These are phyloP conservation scores for Calliopsis andreniformis DNA, from an alignment of 1,140 invertebrate genomes.

Conservation along the genomic window DNA sequence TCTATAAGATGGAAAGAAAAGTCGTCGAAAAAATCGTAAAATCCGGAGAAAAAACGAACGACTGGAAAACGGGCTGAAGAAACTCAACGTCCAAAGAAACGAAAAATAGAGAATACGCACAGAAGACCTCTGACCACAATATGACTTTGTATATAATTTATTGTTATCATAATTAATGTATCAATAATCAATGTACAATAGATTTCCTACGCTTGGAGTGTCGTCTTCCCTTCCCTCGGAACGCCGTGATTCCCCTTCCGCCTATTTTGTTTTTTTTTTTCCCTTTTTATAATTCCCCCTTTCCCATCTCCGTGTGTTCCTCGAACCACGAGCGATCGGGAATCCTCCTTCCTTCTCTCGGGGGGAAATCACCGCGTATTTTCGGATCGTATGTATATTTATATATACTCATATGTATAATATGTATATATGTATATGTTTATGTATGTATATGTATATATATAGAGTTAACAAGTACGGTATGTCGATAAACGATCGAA, in stretches of 20 bases:
- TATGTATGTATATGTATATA: conserved; percentile 40
- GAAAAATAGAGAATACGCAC: conserved; percentile 42
- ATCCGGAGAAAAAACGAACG: background rate
- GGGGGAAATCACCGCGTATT: conserved; percentile 59
- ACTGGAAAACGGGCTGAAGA: background rate
- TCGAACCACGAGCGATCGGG: conserved; percentile 39
- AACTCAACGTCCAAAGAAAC: background rate
- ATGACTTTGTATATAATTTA: conserved; percentile 82
- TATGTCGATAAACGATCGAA: conserved; percentile 64
- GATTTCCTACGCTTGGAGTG: conserved; percentile 78
- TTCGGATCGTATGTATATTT: conserved; percentile 49
- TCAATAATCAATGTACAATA: conserved; percentile 82
- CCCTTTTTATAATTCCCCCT: conserved; percentile 8
- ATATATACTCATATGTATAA: conserved; percentile 48
- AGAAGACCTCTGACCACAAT: conserved; percentile 39
- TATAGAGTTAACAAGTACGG: conserved; percentile 66
- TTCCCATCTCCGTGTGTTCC: background rate
- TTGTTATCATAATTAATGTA: conserved; percentile 79
- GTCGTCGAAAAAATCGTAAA: background rate
- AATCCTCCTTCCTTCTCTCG: conserved; percentile 14
- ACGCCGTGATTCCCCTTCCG: conserved; percentile 58
- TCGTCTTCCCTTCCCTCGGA: conserved; percentile 61
- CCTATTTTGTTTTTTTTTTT: conserved; percentile 25
- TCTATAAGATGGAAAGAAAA: background rate
- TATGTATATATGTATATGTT: conserved; percentile 50